These are phyloP conservation scores for Lasioglossum marginatum DNA, from an alignment of 2,888 invertebrate species.

Conservation along the genomic window DNA sequence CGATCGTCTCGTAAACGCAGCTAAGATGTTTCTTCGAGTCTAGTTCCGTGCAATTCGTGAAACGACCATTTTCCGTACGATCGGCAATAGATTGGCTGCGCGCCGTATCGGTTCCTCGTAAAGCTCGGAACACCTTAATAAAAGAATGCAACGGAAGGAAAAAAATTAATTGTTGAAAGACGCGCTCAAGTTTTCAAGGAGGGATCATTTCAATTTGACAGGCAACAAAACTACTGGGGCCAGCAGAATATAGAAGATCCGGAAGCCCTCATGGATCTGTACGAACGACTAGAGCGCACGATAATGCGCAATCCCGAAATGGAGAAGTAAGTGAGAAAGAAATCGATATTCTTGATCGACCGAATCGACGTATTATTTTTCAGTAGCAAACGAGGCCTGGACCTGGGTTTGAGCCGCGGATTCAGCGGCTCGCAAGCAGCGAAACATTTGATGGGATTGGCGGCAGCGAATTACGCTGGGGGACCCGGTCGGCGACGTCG, in stretches of 20 bases:
- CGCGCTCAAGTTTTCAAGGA: not conserved
- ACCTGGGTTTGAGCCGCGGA: constrained; percentile 94
- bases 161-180: not conserved
- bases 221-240: constrained; percentile 77
- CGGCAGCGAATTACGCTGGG: constrained; percentile 95
- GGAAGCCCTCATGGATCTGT: constrained; percentile 89
- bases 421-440: constrained; percentile 96
- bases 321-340: constrained; percentile 89
- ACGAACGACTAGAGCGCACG: constrained; percentile 89
- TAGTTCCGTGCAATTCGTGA: not conserved
- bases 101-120: not conserved
- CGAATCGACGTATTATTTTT: constrained; percentile 30
- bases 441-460: constrained; percentile 95
- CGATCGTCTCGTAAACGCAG: constrained; percentile 9
- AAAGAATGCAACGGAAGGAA: not conserved
- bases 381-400: constrained; percentile 94
- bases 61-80: not conserved
- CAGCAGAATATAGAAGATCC: constrained; percentile 89
- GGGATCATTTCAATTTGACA: constrained; percentile 29
- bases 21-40: not conserved
- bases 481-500: constrained; percentile 96
- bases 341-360: not conserved
- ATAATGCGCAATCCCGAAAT: constrained; percentile 90
- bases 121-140: not conserved
- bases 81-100: not conserved